Evolutionary conservation across 2,113 vertebrate genomes (phyloP).

Genomic region (Mellivora capensis): DNA sequence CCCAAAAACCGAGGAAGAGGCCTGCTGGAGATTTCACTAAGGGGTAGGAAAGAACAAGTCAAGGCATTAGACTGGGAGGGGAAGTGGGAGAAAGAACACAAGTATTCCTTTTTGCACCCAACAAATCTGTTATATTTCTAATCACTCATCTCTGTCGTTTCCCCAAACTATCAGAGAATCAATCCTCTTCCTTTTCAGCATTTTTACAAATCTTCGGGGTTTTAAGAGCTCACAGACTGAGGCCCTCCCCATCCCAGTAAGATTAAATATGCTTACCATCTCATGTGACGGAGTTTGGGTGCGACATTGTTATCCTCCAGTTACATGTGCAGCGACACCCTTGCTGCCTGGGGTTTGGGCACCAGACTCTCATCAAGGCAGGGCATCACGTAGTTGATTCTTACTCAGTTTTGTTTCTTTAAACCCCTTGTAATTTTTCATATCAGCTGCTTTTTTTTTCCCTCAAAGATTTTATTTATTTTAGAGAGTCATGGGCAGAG

Average conservation of each 20-base stretch:
- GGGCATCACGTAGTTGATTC: background rate
- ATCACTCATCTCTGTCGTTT: background rate
- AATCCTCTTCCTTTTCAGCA: background rate
- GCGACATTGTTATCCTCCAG: background rate
- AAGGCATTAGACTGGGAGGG: background rate
- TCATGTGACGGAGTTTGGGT: background rate
- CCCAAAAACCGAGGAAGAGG: background rate
- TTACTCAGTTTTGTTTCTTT: background rate
- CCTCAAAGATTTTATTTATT: too few relatives aligned
- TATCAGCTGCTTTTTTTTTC: too few relatives aligned
- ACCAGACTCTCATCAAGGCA: background rate
- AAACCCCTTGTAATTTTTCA: background rate
- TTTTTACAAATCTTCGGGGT: background rate
- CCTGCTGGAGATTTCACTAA: background rate
- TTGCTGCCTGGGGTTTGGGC: background rate
- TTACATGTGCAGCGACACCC: background rate
- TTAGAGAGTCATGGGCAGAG: too few relatives aligned
- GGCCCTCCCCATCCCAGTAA: background rate
- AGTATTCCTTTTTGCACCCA: background rate
- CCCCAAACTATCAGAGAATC: background rate
- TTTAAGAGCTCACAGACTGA: background rate
- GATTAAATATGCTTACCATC: background rate
- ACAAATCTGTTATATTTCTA: background rate
- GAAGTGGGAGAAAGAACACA: background rate
- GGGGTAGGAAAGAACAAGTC: background rate